These are phyloP conservation scores for Drosophila nasuta DNA, from an alignment of 1,140 invertebrate species.

Conservation along the genomic window DNA sequence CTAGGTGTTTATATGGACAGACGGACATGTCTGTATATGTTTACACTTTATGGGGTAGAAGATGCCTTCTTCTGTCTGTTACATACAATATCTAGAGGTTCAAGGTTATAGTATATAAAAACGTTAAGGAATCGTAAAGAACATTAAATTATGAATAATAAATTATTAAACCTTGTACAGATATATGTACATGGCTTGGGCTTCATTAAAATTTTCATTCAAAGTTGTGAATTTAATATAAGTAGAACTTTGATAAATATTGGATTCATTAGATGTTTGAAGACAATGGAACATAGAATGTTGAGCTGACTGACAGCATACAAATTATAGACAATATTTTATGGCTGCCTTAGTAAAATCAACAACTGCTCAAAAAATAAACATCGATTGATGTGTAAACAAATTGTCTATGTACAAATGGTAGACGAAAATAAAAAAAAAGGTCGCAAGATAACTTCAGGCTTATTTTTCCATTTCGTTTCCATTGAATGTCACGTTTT, in stretches of 20 bases:
- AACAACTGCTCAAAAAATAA: slow-evolving; percentile 1
- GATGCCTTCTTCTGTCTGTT: no score
- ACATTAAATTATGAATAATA: no score
- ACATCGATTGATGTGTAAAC: slow-evolving; percentile 1
- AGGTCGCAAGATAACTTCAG: background rate
- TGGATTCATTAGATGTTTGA: background rate
- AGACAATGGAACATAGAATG: slow-evolving; percentile 7
- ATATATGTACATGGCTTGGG: no score
- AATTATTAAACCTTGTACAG: no score
- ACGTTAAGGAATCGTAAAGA: no score
- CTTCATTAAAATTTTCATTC: background rate
- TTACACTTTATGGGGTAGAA: no score
- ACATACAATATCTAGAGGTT: no score
- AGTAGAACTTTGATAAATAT: background rate
- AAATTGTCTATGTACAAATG: background rate
- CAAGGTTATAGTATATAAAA: no score
- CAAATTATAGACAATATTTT: slow-evolving; percentile 45
- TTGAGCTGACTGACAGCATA: slow-evolving; percentile 6
- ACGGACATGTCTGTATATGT: no score
- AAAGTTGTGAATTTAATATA: no score
- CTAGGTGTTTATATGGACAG: no score
- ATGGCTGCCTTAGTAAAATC: slow-evolving; percentile 18
- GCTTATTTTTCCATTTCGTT: slow-evolving; percentile 15
- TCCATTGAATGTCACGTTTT: slow-evolving; percentile 44
- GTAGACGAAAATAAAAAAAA: background rate